Evolutionary conservation across 2,888 invertebrate genomes (phyloP), one percentile per base, ranked within the genome.

Genomic region (Idaea straminata): DNA sequence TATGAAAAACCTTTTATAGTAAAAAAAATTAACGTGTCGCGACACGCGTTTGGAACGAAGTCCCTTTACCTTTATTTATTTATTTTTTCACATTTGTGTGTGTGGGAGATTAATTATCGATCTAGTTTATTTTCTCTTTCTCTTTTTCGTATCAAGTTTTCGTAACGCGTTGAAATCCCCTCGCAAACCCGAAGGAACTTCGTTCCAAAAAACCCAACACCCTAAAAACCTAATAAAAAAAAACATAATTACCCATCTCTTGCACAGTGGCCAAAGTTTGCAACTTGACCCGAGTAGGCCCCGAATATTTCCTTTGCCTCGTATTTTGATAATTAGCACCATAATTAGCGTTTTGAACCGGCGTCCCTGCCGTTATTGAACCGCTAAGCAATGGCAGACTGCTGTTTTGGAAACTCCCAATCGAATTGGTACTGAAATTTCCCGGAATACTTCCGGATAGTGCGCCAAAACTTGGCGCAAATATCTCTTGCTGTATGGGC

Each of bases 191-290:
- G 3, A 25, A 25, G 25, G 25, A 25, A 25, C 25, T 25, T 25
- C 25, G 25, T 47, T 7, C 47, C 47, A 47, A 10, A 13, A 7
- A 25, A 2, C 25, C 25, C 25, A 25, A 66, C 74, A 79, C 77
- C 77, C 66, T 67, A 68, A 58, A 10, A 47, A 10, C 6, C 3
- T 3, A 47, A 73, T 71, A 69, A 74, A 66, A 72, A 70, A 64
- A 67, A 71, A 77, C 67, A 67, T 78, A 94, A 91, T 95, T 95
- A 96, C 96, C 96, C 91, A 95, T 93, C 93, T 96, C 96, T 85
- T 96, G 96, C 57, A 96, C 96, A 64, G 96, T 96, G 61, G 96
- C 91, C 74, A 93, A 75, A 75, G 87, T 89, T 78, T 91, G 92
- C 59, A 89, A 78, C 69, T 93, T 92, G 64, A 89, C 84, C 4